phyloP scores from a whole-genome alignment of 2,888 invertebrate genomes.

The Diaprepes abbreviatus region DNA sequence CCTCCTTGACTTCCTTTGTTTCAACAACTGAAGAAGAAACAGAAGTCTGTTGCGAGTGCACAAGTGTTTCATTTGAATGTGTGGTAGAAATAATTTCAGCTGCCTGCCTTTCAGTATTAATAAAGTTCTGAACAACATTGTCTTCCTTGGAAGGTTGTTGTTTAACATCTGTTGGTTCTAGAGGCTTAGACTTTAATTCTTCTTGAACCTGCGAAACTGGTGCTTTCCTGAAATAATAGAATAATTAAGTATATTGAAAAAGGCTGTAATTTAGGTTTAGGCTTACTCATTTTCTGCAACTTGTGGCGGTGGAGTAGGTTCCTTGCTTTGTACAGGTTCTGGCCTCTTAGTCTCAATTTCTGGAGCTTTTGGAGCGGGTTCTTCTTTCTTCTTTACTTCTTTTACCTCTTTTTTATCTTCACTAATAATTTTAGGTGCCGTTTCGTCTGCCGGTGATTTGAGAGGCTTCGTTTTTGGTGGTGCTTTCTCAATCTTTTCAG shows the following conservation, averaged over 20 bases:
- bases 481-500: constrained; percentile 40
- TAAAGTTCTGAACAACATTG: constrained; percentile 42
- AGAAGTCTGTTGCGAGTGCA: neutral
- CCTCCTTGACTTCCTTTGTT: constrained; percentile 24
- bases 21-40: constrained; percentile 30
- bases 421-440: constrained; percentile 34
- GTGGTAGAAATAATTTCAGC: constrained; percentile 17
- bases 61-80: constrained; percentile 6
- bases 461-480: constrained; percentile 17
- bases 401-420: constrained; percentile 37
- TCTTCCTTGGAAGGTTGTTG: constrained; percentile 13
- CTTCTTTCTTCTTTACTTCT: constrained; percentile 11
- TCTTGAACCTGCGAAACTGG: constrained; percentile 16
- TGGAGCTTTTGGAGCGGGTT: constrained; percentile 12
- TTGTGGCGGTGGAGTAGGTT: constrained; percentile 26
- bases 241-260: neutral
- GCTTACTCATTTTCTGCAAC: constrained; percentile 36
- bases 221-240: constrained; percentile 22
- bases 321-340: constrained; percentile 33
- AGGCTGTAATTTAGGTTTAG: neutral
- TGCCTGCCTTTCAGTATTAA: constrained; percentile 35
- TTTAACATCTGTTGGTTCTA: neutral
- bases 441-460: constrained; percentile 42
- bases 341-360: constrained; percentile 22
- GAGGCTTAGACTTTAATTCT: constrained; percentile 3